Evolutionary conservation across 1,140 invertebrate species (phyloP), one percentile per base, ranked within the genome.

Genomic region (Proctacanthus coquilletti): DNA sequence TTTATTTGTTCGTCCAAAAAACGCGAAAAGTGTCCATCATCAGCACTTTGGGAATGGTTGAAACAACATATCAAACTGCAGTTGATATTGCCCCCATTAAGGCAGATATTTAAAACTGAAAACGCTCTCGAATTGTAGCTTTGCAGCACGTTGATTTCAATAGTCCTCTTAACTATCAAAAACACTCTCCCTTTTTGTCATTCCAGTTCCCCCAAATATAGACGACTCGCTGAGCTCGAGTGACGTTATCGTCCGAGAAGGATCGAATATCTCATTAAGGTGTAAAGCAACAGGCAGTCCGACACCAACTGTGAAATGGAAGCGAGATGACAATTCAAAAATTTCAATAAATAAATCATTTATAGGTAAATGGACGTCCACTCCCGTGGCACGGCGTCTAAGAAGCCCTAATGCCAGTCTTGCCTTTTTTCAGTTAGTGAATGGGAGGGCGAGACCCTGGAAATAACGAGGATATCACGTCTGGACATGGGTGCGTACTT

Each of bases 241-340:
- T 47, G 87, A 93, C 57, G 80, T 88, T 20, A 88, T 93, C 50
- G 85, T 91, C n/a, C 70, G 86, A 21, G 89, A 94, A 67, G 83
- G 80, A 27, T 72, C 84, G 34, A 91, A 93, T 62, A 84, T 92
- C 34, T 84, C 77, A 14, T 66, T 93, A 41, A 75, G 71, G 45
- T 93, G 88, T 61, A 78, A 81, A 55, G 88, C 88, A 32, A 80
- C 79, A 41, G 89, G 89, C 50, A 87, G 82, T 52, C 89, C 88
- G 38, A 69, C 75, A 43, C 88, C 88, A 5, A 80, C 67, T 44
- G 83, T 93, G 48, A 85, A 83, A 60, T 93, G 88, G 88, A 83
- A 86, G 58, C 69, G 88, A 40, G 86, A 93, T 55, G 84, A 89
- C 62, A 77, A 78, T 52, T 72, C 73, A 42, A 77, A 76, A 60